phyloP scores from a whole-genome alignment of 92 coral and sea anemone genomes.

The Zoanthus sociatus region DNA sequence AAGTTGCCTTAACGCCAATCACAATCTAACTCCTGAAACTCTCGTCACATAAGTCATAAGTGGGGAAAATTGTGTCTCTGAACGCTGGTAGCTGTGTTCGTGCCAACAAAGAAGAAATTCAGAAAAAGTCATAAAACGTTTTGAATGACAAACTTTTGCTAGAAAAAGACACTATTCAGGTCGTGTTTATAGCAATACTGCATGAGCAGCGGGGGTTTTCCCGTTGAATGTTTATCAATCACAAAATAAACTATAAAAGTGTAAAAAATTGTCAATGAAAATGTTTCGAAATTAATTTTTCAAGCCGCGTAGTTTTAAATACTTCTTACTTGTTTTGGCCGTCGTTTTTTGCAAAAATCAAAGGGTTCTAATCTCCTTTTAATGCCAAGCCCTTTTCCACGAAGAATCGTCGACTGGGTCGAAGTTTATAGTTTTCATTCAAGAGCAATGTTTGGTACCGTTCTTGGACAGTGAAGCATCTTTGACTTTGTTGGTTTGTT shows the following conservation, averaged over 20 bases:
- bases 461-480: slow-evolving; percentile 22
- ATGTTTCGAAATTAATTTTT: background rate
- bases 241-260: background rate
- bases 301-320: no score
- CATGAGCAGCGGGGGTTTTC: slow-evolving; percentile 14
- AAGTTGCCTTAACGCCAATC: background rate
- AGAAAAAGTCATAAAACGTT: slow-evolving; percentile 10
- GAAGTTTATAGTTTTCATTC: slow-evolving; percentile 30
- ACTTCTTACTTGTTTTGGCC: no score
- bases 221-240: slow-evolving; percentile 4
- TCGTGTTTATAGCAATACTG: slow-evolving; percentile 7
- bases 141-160: slow-evolving; percentile 8
- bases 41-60: slow-evolving; percentile 1
- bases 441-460: slow-evolving; percentile 23
- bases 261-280: background rate
- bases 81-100: background rate
- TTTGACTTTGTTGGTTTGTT: slow-evolving; percentile 27
- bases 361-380: no score
- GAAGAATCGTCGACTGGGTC: slow-evolving; percentile 17
- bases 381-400: background rate
- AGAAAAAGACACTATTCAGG: slow-evolving; percentile 10
- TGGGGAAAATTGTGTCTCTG: background rate
- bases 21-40: background rate
- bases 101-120: slow-evolving; percentile 1
- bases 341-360: no score